A percentile compares a stretch with the other conserved stretches of the same genome.
Evolutionary conservation across 2,888 invertebrate genomes (phyloP).

Genomic region (Lochmaea crataegi): DNA sequence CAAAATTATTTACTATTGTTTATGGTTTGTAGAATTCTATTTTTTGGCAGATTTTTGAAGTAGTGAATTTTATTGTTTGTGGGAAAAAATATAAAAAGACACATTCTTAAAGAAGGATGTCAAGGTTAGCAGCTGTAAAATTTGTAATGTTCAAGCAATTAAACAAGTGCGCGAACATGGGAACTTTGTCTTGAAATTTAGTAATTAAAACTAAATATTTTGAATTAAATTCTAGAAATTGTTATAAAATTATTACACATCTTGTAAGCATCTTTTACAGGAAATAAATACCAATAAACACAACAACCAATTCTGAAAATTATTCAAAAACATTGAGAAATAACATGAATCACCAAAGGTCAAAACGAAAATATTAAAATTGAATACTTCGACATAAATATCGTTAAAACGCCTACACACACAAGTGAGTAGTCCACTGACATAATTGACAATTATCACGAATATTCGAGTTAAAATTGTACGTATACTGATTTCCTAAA

Average conservation of each 20-base stretch:
- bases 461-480: too few relatives aligned
- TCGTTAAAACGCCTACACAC: background rate
- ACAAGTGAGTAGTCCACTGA: too few relatives aligned
- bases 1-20: too few relatives aligned
- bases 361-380: background rate
- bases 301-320: background rate
- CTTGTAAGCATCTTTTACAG: background rate
- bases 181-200: background rate
- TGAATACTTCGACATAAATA: background rate
- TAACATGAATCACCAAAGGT: constrained; percentile 1
- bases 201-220: background rate
- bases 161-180: background rate
- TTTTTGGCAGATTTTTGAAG: background rate
- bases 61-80: background rate
- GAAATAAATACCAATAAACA: background rate
- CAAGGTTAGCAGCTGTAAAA: background rate
- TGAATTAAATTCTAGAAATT: too few relatives aligned
- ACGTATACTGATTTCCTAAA: too few relatives aligned
- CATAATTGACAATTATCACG: too few relatives aligned
- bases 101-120: background rate
- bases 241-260: background rate
- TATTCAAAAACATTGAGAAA: background rate
- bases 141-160: background rate
- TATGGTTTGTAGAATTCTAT: background rate
- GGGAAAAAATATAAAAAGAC: background rate